Evolutionary conservation across 2,113 vertebrate species (phyloP).

Genomic region (Ramphastos sulfuratus): DNA sequence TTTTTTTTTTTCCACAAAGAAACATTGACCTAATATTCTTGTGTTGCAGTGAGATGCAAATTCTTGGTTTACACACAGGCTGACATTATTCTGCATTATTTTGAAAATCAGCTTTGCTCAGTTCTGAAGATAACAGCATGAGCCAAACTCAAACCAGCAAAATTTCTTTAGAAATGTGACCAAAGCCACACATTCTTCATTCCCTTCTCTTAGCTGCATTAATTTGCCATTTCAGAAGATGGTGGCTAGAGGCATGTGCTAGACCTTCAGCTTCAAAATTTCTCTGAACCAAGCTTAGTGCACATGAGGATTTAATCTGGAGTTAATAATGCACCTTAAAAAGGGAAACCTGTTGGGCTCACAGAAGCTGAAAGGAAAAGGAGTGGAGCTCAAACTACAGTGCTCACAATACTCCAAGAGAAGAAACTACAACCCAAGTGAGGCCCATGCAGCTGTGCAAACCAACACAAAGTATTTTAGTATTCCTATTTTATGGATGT

Average conservation of each 20-base stretch:
- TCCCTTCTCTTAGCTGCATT: too few species aligned
- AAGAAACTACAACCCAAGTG: too few species aligned
- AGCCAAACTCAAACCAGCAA: background rate
- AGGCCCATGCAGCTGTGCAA: too few species aligned
- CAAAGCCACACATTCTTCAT: background rate
- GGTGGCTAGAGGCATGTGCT: accelerated
- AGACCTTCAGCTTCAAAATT: background rate
- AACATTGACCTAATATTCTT: background rate
- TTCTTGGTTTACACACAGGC: too few species aligned
- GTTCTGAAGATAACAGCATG: background rate
- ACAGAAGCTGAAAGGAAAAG: too few species aligned
- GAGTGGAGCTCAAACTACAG: too few species aligned
- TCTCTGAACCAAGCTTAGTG: background rate
- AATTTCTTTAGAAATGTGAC: background rate
- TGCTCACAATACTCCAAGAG: too few species aligned
- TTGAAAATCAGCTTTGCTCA: background rate
- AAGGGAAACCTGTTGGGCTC: background rate
- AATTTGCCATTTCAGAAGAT: background rate
- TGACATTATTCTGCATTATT: background rate
- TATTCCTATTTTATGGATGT: background rate
- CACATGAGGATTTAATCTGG: too few species aligned
- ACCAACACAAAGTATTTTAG: too few species aligned
- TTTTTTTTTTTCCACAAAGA: background rate
- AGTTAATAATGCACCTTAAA: too few species aligned
- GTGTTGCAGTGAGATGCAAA: background rate